Conservation (phyloP, 30 jellyfish, hydroid and myxozoan species). For the Aurelia sp. region DNA sequence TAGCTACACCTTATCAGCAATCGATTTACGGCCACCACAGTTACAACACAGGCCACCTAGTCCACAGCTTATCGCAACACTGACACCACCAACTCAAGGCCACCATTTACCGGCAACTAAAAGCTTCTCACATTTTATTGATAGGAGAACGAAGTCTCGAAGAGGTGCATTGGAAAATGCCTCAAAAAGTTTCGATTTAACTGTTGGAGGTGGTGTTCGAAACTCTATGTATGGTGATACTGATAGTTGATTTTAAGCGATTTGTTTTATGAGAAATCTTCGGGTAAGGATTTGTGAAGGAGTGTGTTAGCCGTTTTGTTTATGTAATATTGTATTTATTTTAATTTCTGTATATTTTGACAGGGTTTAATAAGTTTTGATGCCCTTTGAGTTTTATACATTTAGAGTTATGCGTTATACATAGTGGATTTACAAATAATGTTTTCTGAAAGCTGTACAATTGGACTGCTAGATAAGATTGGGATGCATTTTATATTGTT, state of each 20-base stretch:
- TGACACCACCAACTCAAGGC: conserved; percentile 11
- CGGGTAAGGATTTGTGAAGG: no score
- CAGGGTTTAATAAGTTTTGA: no score
- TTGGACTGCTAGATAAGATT: no score
- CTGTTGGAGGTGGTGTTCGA: conserved; percentile 68
- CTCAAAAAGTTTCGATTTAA: conserved; percentile 56
- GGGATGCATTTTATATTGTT: no score
- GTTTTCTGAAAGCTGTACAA: no score
- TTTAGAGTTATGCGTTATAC: no score
- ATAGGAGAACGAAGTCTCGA: conserved; percentile 8
- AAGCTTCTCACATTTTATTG: conserved; percentile 54
- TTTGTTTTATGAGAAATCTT: no score
- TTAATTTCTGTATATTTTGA: no score
- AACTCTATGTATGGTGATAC: conserved; percentile 74
- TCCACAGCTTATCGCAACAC: conserved; percentile 35
- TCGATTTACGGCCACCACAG: conserved; percentile 50
- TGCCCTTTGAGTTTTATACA: no score
- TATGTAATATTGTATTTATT: no score
- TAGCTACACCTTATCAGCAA: conserved; percentile 40
- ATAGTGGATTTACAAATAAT: no score
- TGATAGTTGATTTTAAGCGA: not conserved
- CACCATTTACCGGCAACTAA: conserved; percentile 39
- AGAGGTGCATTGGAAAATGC: conserved; percentile 8
- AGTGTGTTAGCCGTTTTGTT: no score
- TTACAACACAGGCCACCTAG: not conserved